A percentile compares a stretch with the other conserved stretches of the same genome.
phyloP scores from a whole-genome alignment of 1,140 invertebrate species.

The Hestina assimilis region DNA sequence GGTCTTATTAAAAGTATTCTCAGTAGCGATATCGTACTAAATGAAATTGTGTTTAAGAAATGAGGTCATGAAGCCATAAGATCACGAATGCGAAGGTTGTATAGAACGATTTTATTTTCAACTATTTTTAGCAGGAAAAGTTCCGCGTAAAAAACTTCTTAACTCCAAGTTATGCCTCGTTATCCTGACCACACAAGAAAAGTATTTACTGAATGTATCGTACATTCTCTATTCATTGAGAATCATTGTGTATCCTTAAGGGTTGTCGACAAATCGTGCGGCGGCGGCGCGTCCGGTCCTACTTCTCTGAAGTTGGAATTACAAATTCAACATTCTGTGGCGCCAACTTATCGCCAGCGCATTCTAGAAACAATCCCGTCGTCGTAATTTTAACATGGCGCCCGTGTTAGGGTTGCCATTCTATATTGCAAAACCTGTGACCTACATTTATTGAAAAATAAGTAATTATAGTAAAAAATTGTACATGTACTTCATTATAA shows the following conservation, averaged over 20 bases:
- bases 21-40: no score
- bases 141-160: no score
- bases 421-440: background rate
- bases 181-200: background rate
- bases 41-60: no score
- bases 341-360: slow-evolving; percentile 33
- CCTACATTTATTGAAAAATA: no score
- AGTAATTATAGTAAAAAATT: no score
- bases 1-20: no score
- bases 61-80: no score
- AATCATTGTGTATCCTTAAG: slow-evolving; percentile 20
- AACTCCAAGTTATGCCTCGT: background rate
- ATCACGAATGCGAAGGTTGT: no score
- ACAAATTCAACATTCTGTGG: slow-evolving; percentile 39
- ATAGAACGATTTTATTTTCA: no score
- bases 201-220: background rate
- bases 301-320: slow-evolving; percentile 40
- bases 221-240: slow-evolving; percentile 32
- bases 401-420: slow-evolving; percentile 8
- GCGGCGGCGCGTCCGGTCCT: slow-evolving; percentile 33
- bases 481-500: no score
- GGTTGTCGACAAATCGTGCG: slow-evolving; percentile 28
- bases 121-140: no score
- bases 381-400: slow-evolving; percentile 36
- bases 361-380: slow-evolving; percentile 35